Evolutionary conservation across 2,113 vertebrate genomes (phyloP).

Genomic region (Synodontis membranacea): DNA sequence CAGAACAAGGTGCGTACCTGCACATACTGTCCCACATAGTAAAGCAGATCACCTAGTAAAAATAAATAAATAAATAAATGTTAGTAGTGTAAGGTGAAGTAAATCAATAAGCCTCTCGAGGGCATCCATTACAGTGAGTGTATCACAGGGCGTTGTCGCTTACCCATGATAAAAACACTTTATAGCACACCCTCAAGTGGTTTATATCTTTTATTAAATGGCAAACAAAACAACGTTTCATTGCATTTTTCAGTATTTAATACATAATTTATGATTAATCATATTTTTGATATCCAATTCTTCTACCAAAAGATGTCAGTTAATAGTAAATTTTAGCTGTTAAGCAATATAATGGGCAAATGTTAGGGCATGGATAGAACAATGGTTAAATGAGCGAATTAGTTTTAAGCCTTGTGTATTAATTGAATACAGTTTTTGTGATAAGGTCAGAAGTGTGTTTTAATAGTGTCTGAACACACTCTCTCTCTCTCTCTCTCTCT

Average conservation of each 20-base stretch:
- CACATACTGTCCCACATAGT: background rate
- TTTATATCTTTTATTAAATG: background rate
- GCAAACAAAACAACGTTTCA: background rate
- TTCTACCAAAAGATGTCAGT: background rate
- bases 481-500: too few species aligned
- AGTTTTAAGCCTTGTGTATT: background rate
- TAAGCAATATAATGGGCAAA: background rate
- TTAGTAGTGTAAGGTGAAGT: background rate
- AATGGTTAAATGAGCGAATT: background rate
- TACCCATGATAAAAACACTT: background rate
- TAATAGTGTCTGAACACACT: too few species aligned
- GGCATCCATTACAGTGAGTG: background rate
- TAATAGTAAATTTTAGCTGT: background rate
- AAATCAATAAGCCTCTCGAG: background rate
- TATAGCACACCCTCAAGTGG: background rate
- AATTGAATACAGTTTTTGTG: background rate
- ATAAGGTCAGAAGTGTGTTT: background rate
- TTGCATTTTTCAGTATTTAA: background rate
- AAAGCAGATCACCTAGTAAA: background rate
- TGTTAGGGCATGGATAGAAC: background rate
- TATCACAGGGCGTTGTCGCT: background rate
- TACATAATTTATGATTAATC: background rate
- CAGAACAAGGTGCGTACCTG: slow-evolving; percentile 77
- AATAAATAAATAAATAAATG: background rate
- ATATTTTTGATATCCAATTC: background rate